Evolutionary conservation across 2,888 invertebrate species (phyloP), one percentile per base, ranked within the genome.

Genomic region (Psylliodes chrysocephalus): DNA sequence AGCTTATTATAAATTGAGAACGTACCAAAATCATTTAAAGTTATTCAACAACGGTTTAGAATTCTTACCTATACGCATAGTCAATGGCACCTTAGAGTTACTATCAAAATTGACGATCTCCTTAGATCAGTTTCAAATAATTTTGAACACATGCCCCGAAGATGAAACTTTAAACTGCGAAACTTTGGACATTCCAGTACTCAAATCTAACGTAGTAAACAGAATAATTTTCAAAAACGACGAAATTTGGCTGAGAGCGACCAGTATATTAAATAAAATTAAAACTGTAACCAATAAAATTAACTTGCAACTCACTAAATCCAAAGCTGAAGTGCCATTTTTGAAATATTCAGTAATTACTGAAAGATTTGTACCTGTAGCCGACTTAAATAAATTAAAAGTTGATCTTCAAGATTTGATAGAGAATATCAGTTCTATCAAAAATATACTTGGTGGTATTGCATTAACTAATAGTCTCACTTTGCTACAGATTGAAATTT

Each of bases 101-200:
- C 82, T 88, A 63, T 84, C 85, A 1, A 84, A 86, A 56, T 76
- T 84, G 5, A 79, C 84, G 35, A 83, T 87, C 60, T 83, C 88
- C 7, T 81, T 92, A 18, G 88, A 90, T 68, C 94, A 95, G 76
- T 88, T 91, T 72, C 81, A 84, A 60, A 79, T 91, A 1, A 82
- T 93, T 15, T 77, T 94, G 0, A 85, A 89, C 73, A 87, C 88
- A 64, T 87, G 87, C 60, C 90, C 91, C 0, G 75, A 75, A 6
- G 80, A 83, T 67, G 71, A 70, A 15, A 69, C 70, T 38, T 67
- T 79, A 17, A 73, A 69, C 6, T 51, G 76, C n/a, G 78, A 78
- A 19, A 54, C 69, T 14, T 46, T 64, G 1, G 73, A 77, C 53
- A 69, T 80, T 38, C 75, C 79, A 12, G 22, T 77, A 12, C 70